These are phyloP conservation scores for Heliconius hewitsoni DNA, from an alignment of 1,140 invertebrate genomes.

Conservation along the genomic window DNA sequence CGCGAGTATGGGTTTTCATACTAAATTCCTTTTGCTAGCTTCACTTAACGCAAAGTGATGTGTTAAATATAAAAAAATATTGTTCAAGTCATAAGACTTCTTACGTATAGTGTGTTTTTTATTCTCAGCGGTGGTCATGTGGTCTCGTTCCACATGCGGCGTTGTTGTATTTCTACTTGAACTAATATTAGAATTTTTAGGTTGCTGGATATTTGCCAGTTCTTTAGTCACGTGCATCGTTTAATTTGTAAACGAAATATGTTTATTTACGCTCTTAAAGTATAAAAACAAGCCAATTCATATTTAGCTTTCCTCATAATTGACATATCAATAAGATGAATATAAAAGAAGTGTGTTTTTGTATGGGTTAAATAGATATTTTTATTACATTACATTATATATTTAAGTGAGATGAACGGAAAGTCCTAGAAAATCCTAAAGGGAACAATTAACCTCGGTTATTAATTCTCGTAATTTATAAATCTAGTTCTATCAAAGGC, in stretches of 20 bases:
- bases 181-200: constrained; percentile 80
- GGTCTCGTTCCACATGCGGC: constrained; percentile 64
- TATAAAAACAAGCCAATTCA: not conserved
- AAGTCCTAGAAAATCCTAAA: no score
- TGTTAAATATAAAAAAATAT: not conserved
- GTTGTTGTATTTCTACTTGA: constrained; percentile 67
- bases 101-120: constrained; percentile 37
- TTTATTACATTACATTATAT: no score
- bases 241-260: constrained; percentile 32
- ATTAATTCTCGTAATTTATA: no score
- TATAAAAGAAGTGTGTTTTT: not conserved
- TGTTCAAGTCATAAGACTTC: constrained; percentile 52
- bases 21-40: not conserved
- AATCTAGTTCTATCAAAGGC: no score
- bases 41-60: not conserved
- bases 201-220: constrained; percentile 69
- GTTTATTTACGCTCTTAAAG: not conserved
- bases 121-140: constrained; percentile 64
- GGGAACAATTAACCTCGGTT: no score
- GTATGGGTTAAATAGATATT: not conserved
- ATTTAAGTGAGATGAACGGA: no score
- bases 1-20: no score
- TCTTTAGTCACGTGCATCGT: constrained; percentile 58
- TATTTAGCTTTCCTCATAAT: not conserved
- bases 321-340: not conserved